Percentiles rank a stretch among this genome's conserved stretches.
phyloP scores from a whole-genome alignment of 2,113 vertebrate species.

The Muntiacus reevesi region DNA sequence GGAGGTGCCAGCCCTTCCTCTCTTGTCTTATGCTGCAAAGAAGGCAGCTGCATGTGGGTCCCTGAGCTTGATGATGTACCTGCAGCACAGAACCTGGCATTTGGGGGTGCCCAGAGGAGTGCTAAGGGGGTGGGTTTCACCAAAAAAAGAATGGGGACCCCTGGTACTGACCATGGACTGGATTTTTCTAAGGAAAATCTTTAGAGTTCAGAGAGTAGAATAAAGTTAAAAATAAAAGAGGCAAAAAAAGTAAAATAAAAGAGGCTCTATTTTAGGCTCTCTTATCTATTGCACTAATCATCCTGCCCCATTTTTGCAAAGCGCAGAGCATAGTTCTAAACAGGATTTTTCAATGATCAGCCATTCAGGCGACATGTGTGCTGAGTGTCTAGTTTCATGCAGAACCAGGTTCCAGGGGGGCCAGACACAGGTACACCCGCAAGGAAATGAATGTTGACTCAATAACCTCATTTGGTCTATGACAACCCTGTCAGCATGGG shows the following conservation, averaged over 20 bases:
- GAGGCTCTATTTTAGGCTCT: neutral
- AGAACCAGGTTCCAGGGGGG: neutral
- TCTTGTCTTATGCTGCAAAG: neutral
- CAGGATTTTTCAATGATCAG: neutral
- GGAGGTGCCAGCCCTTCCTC: neutral
- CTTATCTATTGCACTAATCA: constrained; percentile 27
- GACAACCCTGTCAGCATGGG: neutral
- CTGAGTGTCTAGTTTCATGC: neutral
- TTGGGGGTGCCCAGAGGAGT: neutral
- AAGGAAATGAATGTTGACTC: constrained; percentile 36
- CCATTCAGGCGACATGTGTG: neutral
- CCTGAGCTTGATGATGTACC: neutral
- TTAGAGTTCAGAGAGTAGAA: constrained; percentile 37
- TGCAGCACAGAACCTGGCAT: neutral
- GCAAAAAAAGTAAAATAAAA: neutral
- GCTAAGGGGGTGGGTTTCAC: neutral
- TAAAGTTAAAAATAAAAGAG: constrained; percentile 33
- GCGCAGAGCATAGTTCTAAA: constrained; percentile 17
- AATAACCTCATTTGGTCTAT: constrained; percentile 18
- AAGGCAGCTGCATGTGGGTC: neutral
- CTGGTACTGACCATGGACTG: neutral
- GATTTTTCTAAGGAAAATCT: constrained; percentile 45
- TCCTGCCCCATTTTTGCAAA: constrained; percentile 16
- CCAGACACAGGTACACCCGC: neutral
- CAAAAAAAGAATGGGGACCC: neutral